These are phyloP conservation scores for Lepidochrysops patricia DNA, from an alignment of 2,888 invertebrate species.

Conservation along the genomic window DNA sequence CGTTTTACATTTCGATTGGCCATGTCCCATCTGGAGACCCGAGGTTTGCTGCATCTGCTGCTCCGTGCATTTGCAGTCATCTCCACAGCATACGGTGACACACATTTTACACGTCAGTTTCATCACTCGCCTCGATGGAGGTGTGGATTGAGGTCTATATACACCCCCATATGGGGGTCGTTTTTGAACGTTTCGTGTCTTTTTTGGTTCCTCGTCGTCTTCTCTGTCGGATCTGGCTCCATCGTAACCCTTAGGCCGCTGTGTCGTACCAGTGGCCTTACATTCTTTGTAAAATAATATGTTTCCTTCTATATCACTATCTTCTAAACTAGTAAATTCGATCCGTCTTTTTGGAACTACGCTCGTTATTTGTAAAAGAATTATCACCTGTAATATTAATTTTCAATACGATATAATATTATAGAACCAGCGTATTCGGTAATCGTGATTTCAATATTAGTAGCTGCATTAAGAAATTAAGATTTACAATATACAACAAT, in stretches of 20 bases:
- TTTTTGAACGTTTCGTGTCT: too few species aligned
- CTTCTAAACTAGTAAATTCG: slow-evolving; percentile 24
- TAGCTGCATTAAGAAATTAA: too few species aligned
- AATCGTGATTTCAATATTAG: too few species aligned
- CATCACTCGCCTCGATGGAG: neutral
- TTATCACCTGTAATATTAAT: slow-evolving; percentile 38
- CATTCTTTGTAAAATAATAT: slow-evolving; percentile 57
- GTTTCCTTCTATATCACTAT: slow-evolving; percentile 60
- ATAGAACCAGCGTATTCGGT: too few species aligned
- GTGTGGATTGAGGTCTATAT: slow-evolving; percentile 25
- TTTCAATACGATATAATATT: neutral
- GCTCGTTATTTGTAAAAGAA: slow-evolving; percentile 35
- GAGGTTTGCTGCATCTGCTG: slow-evolving; percentile 16
- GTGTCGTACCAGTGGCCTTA: slow-evolving; percentile 26
- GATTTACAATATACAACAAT: too few species aligned
- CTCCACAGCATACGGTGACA: slow-evolving; percentile 52
- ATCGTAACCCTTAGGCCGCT: too few species aligned
- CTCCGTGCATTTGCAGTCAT: slow-evolving; percentile 34
- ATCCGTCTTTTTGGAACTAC: slow-evolving; percentile 31
- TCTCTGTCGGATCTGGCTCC: too few species aligned
- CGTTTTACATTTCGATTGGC: slow-evolving; percentile 38
- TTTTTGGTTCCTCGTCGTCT: too few species aligned
- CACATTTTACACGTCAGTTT: slow-evolving; percentile 42
- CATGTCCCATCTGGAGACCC: neutral
- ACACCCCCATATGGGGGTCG: too few species aligned